Evolutionary conservation across 2,888 invertebrate genomes (phyloP), one percentile per base, ranked within the genome.

Genomic region (Ernsta delagoae): DNA sequence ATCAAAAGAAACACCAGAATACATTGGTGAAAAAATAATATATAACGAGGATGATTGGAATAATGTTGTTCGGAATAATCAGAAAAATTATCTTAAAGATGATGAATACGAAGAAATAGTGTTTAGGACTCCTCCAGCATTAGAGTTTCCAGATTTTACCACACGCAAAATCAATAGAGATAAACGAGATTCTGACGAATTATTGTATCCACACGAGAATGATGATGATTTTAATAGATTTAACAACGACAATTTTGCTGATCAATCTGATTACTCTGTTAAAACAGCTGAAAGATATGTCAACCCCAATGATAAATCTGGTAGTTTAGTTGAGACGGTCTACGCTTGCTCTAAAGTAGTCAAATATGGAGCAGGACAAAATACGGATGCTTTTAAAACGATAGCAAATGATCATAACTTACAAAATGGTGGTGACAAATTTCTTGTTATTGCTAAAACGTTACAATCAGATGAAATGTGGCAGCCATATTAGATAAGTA

Each of bases 341-440:
- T 87, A 74, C 67, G 90, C 87, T 0, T 82, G 78, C 57, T 89
- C 92, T 0, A 92, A 86, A 79, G 90, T 92, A 4, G 83, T 77
- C 0, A 89, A 82, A 68, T 92, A 90, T 71, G 83, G 84, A 77
- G n/a, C 70, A 74, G 54, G 59, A 16, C 39, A 70, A 61, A 39
- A 63, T 12, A 59, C 56, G 59, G 24, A 39, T 3, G 56, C 59
- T 45, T 4, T 4, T 3, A 65, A 45, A 43, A 9, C 59, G 43
- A 12, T 50, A 54, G 11, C 41, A 50, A 69, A 3, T 36, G 16
- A 48, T 6, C 45, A 54, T 3, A 71, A 54, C n/a, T 48, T 59
- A 41, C n/a, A 54, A 39, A 71, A 70, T 8, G 70, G 73, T 59
- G 68, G 70, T 12, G 67, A 73, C 9, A 65, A 70, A 16, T 64